phyloP scores from a whole-genome alignment of 2,113 vertebrate genomes.

The Neotragus moschatus region DNA sequence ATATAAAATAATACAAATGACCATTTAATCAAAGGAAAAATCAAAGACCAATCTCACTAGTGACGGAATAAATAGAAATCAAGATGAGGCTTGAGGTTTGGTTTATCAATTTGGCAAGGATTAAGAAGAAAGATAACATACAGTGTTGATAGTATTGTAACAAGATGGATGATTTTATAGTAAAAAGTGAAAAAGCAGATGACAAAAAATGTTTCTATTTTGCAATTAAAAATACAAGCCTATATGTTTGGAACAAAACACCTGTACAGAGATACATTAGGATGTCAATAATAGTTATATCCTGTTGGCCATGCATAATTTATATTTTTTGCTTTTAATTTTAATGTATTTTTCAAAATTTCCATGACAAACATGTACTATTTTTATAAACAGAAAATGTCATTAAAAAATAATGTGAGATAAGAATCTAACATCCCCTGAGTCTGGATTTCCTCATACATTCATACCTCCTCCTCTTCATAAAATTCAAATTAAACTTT shows the following conservation, averaged over 20 bases:
- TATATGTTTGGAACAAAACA: slow-evolving; percentile 2
- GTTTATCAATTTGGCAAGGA: not conserved
- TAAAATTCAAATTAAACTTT: not conserved
- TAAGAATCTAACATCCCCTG: not conserved
- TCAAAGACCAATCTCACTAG: not conserved
- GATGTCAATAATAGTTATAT: not conserved
- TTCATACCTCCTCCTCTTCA: not conserved
- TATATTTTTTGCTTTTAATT: not conserved
- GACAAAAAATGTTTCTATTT: not conserved
- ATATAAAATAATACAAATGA: not conserved
- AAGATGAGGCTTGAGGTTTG: not conserved
- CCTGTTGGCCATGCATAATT: not conserved
- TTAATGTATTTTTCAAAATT: not conserved
- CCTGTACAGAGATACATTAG: not conserved
- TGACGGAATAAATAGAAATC: not conserved
- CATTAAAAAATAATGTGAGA: not conserved
- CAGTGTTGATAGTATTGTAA: not conserved
- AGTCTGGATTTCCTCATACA: not conserved
- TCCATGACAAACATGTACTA: not conserved
- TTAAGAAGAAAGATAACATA: not conserved
- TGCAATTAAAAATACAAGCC: not conserved
- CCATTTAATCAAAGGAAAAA: not conserved
- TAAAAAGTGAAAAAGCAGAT: not conserved
- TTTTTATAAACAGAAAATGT: slow-evolving; percentile 6
- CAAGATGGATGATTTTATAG: not conserved